A percentile compares a stretch with the other conserved stretches of the same genome.
These are phyloP conservation scores for Leptinotarsa juncta DNA, from an alignment of 2,888 invertebrate species.

Conservation along the genomic window DNA sequence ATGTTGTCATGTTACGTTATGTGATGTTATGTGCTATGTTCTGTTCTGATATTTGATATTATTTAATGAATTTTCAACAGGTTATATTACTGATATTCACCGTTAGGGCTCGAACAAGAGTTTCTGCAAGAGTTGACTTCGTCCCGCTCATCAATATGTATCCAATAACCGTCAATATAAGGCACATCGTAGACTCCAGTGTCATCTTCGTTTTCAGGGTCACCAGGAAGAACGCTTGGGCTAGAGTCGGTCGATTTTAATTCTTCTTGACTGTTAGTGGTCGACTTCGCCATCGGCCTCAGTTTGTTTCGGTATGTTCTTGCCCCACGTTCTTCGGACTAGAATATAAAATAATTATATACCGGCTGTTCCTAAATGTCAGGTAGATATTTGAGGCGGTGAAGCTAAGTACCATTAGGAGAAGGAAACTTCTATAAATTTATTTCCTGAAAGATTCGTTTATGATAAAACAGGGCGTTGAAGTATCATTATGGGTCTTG, in stretches of 20 bases:
- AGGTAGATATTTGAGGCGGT: too few relatives aligned
- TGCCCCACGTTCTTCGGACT: constrained; percentile 81
- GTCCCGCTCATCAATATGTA: constrained; percentile 80
- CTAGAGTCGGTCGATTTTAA: constrained; percentile 75
- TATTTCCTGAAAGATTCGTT: too few relatives aligned
- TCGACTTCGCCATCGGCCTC: constrained; percentile 76
- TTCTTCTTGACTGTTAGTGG: constrained; percentile 78
- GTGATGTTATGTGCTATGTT: too few relatives aligned
- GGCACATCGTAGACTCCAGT: constrained; percentile 82
- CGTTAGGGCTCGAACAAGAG: constrained; percentile 39
- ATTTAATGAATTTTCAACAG: too few relatives aligned
- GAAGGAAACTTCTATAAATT: too few relatives aligned
- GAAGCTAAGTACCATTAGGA: too few relatives aligned
- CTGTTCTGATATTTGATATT: too few relatives aligned
- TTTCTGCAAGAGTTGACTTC: constrained; percentile 65
- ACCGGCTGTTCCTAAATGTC: too few relatives aligned
- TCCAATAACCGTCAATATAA: constrained; percentile 79
- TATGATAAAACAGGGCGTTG: too few relatives aligned
- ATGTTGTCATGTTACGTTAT: too few relatives aligned
- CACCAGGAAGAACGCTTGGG: constrained; percentile 70
- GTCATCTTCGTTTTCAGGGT: constrained; percentile 74
- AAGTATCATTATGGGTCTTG: too few relatives aligned
- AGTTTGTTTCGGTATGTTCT: constrained; percentile 67
- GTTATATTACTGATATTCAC: constrained; percentile 16
- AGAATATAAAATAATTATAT: constrained; percentile 40